A percentile compares a stretch with the other conserved stretches of the same genome.
Evolutionary conservation across 2,113 vertebrate genomes (phyloP).

Genomic region (Malurus alboscapulatus): DNA sequence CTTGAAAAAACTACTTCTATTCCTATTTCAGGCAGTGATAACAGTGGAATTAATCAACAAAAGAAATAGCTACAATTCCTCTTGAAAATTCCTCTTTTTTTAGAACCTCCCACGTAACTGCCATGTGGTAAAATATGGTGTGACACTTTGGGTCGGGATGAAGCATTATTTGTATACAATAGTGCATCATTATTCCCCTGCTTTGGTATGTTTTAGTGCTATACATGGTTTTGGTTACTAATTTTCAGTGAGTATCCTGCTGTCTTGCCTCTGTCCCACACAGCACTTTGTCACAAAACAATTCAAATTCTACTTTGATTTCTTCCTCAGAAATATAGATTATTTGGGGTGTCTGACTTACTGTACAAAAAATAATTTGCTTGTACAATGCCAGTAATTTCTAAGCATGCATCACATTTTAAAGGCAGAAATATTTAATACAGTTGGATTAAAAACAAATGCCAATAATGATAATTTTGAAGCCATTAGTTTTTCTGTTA

Average conservation of each 20-base stretch:
- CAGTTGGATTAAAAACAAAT: not conserved
- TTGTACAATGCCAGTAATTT: not conserved
- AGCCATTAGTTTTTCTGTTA: not conserved
- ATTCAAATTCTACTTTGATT: not conserved
- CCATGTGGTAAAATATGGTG: not conserved
- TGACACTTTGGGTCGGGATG: not conserved
- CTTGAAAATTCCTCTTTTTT: not conserved
- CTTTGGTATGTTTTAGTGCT: not conserved
- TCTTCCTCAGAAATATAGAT: not conserved
- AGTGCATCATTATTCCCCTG: not conserved
- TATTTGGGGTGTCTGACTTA: not conserved
- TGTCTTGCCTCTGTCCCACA: not conserved
- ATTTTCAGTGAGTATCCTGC: not conserved
- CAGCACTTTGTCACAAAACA: not conserved
- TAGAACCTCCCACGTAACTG: not conserved
- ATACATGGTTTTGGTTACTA: not conserved
- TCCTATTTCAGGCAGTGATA: not conserved
- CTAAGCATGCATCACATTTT: not conserved
- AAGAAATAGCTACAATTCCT: not conserved
- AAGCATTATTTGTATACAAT: not conserved
- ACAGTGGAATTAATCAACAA: not conserved
- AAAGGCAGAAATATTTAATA: not conserved
- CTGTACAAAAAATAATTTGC: not conserved
- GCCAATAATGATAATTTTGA: not conserved
- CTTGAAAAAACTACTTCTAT: not conserved